Base-by-base conservation (phyloP, 2,888 invertebrate genomes). In the Habroteleia sp. region DNA sequence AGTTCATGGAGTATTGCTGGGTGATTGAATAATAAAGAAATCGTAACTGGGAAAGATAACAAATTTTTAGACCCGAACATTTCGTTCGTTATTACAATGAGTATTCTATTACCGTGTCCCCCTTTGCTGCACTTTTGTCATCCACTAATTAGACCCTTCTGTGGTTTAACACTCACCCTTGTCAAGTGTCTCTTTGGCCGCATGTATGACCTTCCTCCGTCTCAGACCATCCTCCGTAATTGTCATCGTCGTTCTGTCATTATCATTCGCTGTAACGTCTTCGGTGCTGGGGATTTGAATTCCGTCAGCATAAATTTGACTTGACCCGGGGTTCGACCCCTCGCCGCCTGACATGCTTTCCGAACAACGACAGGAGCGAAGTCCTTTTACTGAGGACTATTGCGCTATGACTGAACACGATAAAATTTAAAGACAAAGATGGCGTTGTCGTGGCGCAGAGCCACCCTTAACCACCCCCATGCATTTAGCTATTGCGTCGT, bases 181-280 rank as follows among this genome's bases (percentile, higher is more conserved):
- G 83, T 91, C 91, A 63, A 91, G 86, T 68, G 91, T 91, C 81
- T 91, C 90, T 86, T 91, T 91, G 69, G 91, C 91, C 80, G 90
- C 90, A 84, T 90, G 89, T 77, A 91, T 90, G 81, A 91, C 89
- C 87, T 91, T 91, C 81, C 91, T 88, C 62, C 90, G 89, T 80
- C 90, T 87, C 77, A 90, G 83, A 80, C 87, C 89, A 73, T 85
- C 85, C 75, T 78, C 84, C 76, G 82, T 79, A 44, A 83, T 73
- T 68, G 79, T 80, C 71, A 80, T 78, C 69, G 77, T 44, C 54
- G 78, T 74, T 63, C 72, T 77, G 50, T 83, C 83, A 65, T 80
- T 79, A 71, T 82, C 81, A 74, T 76, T 77, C 54, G 74, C 76
- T 56, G 74, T 73, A 77, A 76, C 79, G 58, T 83, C 83, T 68